These are phyloP conservation scores for Xyrauchen texanus DNA, from an alignment of 2,113 vertebrate genomes.

Conservation along the genomic window DNA sequence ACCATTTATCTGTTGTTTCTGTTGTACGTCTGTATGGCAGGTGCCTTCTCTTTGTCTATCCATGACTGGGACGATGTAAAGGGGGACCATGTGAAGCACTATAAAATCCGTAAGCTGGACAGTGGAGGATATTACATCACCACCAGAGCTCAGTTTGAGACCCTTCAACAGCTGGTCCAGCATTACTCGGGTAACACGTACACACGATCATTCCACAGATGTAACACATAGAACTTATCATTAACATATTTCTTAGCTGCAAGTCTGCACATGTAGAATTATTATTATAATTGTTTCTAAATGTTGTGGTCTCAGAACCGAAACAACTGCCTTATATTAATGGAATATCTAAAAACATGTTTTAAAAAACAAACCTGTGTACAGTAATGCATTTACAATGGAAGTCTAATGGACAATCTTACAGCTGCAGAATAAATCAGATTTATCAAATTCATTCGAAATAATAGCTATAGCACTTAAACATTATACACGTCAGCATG, in stretches of 20 bases:
- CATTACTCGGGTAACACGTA: conserved; percentile 90
- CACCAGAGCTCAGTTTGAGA: conserved; percentile 95
- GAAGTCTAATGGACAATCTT: no score
- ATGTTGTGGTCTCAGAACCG: neutral
- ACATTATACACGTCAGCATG: no score
- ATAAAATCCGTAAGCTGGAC: conserved; percentile 98
- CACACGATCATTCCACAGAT: neutral
- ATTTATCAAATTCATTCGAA: no score
- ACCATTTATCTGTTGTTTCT: neutral
- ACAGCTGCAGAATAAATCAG: no score
- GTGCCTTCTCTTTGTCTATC: conserved; percentile 97
- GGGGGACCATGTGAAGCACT: conserved; percentile 97
- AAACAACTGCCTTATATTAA: no score
- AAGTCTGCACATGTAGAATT: neutral
- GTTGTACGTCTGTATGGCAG: conserved; percentile 64
- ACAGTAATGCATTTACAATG: no score
- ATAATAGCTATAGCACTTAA: no score
- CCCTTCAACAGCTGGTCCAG: conserved; percentile 92
- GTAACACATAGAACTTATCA: neutral
- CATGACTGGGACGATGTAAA: conserved; percentile 97
- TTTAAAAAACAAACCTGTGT: no score
- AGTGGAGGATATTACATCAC: conserved; percentile 98
- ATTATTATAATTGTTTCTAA: neutral
- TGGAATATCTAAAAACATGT: no score
- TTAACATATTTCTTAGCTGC: neutral